Evolutionary conservation across 2,888 invertebrate genomes (phyloP).

Genomic region (Leptothorax acervorum): DNA sequence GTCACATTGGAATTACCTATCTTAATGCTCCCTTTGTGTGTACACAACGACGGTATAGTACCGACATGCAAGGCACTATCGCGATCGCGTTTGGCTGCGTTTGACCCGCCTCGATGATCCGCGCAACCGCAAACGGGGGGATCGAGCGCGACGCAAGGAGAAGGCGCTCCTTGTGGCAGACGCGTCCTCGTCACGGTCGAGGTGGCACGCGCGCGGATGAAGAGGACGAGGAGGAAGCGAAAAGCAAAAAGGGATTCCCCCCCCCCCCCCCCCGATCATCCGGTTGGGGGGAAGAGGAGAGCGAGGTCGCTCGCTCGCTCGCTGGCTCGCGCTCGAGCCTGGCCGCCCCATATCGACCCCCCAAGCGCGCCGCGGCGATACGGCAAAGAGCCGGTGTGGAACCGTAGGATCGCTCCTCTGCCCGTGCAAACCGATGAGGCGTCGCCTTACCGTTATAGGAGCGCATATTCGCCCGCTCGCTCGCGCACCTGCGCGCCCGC

Average conservation of each 20-base stretch:
- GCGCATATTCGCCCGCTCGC: slow-evolving; percentile 65
- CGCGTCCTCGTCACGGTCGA: slow-evolving; percentile 54
- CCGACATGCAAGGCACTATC: not conserved
- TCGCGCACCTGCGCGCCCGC: slow-evolving; percentile 68
- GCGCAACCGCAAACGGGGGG: slow-evolving; percentile 28
- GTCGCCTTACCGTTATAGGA: slow-evolving; percentile 81
- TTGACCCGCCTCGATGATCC: slow-evolving; percentile 24
- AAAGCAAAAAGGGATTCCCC: slow-evolving; percentile 8
- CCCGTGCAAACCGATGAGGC: slow-evolving; percentile 80
- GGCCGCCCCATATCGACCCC: slow-evolving; percentile 25
- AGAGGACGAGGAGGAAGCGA: slow-evolving; percentile 34
- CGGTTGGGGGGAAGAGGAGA: not conserved
- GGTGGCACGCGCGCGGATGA: slow-evolving; percentile 46
- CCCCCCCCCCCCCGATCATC: not conserved
- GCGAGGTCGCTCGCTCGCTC: slow-evolving; percentile 5
- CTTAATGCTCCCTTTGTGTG: not conserved
- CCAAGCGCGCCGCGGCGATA: slow-evolving; percentile 10
- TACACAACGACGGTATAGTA: not conserved
- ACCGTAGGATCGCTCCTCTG: slow-evolving; percentile 62
- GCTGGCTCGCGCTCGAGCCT: not conserved
- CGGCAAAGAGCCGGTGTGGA: slow-evolving; percentile 54
- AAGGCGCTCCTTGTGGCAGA: slow-evolving; percentile 50
- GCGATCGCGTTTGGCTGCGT: slow-evolving; percentile 34
- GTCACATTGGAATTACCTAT: not conserved
- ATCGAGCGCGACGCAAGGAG: slow-evolving; percentile 30